These are phyloP conservation scores for Amblyopsis rosae DNA, from an alignment of 2,113 vertebrate genomes.

Conservation along the genomic window DNA sequence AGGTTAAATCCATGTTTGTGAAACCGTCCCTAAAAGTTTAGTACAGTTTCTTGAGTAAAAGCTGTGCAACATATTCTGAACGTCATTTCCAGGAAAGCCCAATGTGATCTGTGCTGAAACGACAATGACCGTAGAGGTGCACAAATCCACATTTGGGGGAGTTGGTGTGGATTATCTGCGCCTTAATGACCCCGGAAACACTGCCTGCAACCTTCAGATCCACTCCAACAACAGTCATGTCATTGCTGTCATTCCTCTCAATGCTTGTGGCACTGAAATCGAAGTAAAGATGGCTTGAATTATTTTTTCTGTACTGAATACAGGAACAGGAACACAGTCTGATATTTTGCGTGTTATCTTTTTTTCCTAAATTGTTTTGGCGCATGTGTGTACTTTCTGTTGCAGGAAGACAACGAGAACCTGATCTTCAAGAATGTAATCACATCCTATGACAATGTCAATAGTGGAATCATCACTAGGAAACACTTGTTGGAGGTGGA, in stretches of 20 bases:
- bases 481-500: conserved; percentile 57
- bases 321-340: too few relatives aligned
- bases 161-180: conserved; percentile 50
- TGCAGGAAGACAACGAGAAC: conserved; percentile 62
- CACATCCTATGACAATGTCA: conserved; percentile 19
- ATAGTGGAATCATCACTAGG: conserved; percentile 58
- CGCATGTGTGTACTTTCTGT: not conserved
- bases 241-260: conserved; percentile 63
- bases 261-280: conserved; percentile 68
- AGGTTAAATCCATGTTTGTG: not conserved
- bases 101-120: conserved; percentile 56
- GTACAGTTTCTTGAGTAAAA: not conserved
- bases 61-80: not conserved
- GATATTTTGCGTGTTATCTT: too few relatives aligned
- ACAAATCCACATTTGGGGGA: conserved; percentile 45
- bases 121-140: conserved; percentile 59
- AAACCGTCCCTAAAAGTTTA: not conserved
- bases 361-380: too few relatives aligned
- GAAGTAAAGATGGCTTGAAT: conserved; percentile 45
- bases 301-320: not conserved
- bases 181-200: conserved; percentile 60
- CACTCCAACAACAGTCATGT: conserved; percentile 66
- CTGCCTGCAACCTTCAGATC: conserved; percentile 49
- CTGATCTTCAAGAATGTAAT: conserved; percentile 74
- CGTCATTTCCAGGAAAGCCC: conserved; percentile 33